Evolutionary conservation across 2,797 vertebrate genomes (phyloP), one percentile per base, ranked within the genome.

Genomic region (Sebastes cheni): DNA sequence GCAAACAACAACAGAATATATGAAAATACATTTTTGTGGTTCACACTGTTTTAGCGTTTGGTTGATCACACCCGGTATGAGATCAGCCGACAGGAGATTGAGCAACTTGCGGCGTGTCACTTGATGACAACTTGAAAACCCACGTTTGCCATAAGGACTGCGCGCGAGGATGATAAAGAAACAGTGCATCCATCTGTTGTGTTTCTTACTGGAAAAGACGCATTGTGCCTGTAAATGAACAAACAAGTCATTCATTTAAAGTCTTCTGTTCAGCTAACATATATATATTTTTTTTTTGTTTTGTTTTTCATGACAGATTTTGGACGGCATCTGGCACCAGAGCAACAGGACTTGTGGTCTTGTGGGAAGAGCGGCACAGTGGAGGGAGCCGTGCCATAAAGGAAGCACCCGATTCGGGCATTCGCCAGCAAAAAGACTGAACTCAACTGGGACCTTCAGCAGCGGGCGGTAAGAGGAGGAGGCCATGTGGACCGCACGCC

Each of bases 401-500:
- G 66, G 82, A 81, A 83, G 83, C 86, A 77, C 77, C 88, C 69
- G 42, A 71, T 72, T 56, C 16, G 20, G 81, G 88, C 80, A 8
- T 71, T 72, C 60, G 81, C 85, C 88, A 80, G 67, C 62, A 61
- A 85, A 50, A 87, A 86, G 81, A 87, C 92, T 88, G 92, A 92
- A 78, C 90, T 90, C 85, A 78, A 82, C 79, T 74, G 88, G 90
- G 92, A 90, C 79, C 79, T 82, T 86, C 68, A 54, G 92, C 92
- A 87, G 91, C 86, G 90, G 90, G 93, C 88, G 91, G 93, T 91
- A 89, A 92, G 92, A 91, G 88, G 94, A 94, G 95, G 93, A 91
- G 96, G 96, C 96, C 97, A 99, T 99, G 98, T 97, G 97, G 97
- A 94, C 97, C 91, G 94, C 96, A 95, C 97, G 96, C 95, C 96